These are phyloP conservation scores for Eurystomus glaucurus DNA, from an alignment of 2,797 vertebrate genomes.

Conservation along the genomic window DNA sequence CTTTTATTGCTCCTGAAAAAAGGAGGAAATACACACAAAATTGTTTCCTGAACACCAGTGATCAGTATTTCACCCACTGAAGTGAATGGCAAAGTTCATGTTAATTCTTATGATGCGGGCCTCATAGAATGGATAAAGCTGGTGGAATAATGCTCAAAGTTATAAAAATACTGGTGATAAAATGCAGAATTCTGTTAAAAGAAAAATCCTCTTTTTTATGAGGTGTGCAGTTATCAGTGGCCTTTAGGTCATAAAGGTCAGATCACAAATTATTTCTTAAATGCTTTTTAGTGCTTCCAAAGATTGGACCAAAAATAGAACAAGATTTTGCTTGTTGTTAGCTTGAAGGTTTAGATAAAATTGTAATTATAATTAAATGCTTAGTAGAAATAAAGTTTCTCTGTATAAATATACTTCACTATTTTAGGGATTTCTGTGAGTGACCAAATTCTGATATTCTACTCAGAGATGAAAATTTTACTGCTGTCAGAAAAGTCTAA, in stretches of 20 bases:
- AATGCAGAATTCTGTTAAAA: background rate
- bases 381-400: background rate
- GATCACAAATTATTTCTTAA: background rate
- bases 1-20: background rate
- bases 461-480: background rate
- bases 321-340: background rate
- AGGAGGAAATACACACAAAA: background rate
- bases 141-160: background rate
- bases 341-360: background rate
- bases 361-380: background rate
- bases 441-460: background rate
- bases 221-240: background rate
- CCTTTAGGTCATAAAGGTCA: background rate
- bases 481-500: background rate
- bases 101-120: background rate
- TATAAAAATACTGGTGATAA: background rate
- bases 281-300: background rate
- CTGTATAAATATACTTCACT: background rate
- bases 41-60: background rate
- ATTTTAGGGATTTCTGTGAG: background rate
- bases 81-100: background rate
- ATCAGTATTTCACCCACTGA: background rate
- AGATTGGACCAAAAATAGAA: background rate
- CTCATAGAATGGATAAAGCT: background rate
- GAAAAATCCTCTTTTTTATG: background rate